phyloP scores from a whole-genome alignment of 1,140 invertebrate genomes.

The Drosophila asahinai region DNA sequence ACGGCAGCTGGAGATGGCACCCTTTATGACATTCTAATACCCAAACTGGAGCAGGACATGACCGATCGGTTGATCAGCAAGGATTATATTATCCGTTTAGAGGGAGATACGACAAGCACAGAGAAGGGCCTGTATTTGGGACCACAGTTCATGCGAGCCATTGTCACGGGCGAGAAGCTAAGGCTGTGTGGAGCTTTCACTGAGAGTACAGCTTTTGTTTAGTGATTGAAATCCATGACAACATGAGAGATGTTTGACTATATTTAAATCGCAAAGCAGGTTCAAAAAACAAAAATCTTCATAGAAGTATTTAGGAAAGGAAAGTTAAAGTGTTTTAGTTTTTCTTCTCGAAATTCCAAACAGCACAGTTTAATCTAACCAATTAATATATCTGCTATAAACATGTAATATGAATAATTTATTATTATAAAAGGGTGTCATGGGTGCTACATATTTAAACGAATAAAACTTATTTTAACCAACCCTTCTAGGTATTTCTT shows the following conservation, averaged over 20 bases:
- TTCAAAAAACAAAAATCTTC: not conserved
- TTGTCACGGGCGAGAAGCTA: conserved; percentile 74
- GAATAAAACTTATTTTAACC: conserved; percentile 16
- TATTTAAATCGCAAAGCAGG: not conserved
- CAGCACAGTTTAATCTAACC: not conserved
- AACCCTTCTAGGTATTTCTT: not conserved
- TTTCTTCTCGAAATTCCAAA: conserved; percentile 13
- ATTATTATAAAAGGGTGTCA: conserved; percentile 21
- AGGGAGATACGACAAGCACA: conserved; percentile 47
- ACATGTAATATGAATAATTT: not conserved
- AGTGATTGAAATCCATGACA: not conserved
- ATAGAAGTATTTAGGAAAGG: not conserved
- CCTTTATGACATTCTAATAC: conserved; percentile 58
- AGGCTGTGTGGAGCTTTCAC: conserved; percentile 83
- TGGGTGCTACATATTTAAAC: conserved; percentile 30
- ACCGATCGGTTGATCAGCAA: conserved; percentile 69
- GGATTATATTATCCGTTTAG: conserved; percentile 77
- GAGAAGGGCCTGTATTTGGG: conserved; percentile 70
- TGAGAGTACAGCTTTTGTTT: conserved; percentile 80
- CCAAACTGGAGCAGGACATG: conserved; percentile 63
- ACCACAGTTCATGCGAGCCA: conserved; percentile 81
- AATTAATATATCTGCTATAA: not conserved
- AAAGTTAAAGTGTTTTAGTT: not conserved
- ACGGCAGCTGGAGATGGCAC: conserved; percentile 44
- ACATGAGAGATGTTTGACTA: not conserved